A percentile compares a stretch with the other conserved stretches of the same genome.
Conservation (phyloP, 2,888 invertebrate species). For the Dynastes tityus region DNA sequence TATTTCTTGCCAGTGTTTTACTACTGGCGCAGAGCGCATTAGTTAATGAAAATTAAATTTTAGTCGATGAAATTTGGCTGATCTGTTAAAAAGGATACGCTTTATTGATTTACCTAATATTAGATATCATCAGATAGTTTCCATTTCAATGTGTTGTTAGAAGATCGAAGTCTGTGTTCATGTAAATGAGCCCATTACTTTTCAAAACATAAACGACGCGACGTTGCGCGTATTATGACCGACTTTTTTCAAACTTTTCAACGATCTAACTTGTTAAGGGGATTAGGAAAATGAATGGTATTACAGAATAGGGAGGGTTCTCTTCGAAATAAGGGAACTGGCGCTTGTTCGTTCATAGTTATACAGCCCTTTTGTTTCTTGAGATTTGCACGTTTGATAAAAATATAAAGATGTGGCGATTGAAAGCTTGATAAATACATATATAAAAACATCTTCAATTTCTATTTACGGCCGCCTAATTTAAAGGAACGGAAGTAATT, state of each 20-base stretch:
- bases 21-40: constrained; percentile 1
- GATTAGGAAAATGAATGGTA: constrained; percentile 54
- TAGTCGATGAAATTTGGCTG: neutral
- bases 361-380: constrained; percentile 21
- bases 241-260: constrained; percentile 51
- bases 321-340: constrained; percentile 15
- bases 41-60: constrained; percentile 41
- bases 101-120: too few species aligned
- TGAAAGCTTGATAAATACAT: neutral
- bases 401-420: neutral
- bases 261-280: constrained; percentile 55
- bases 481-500: neutral
- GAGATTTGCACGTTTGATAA: neutral
- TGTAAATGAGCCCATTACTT: constrained; percentile 33
- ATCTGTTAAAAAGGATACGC: neutral
- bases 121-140: too few species aligned
- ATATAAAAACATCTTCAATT: neutral
- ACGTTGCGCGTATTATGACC: constrained; percentile 28
- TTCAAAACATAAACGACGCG: constrained; percentile 46
- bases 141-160: too few species aligned
- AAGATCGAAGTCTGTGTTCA: neutral
- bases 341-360: constrained; percentile 34
- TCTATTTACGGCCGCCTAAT: neutral
- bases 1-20: constrained; percentile 2
- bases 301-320: constrained; percentile 38